Conservation (phyloP, 2,888 invertebrate genomes). For the Ceraclea dissimilis region DNA sequence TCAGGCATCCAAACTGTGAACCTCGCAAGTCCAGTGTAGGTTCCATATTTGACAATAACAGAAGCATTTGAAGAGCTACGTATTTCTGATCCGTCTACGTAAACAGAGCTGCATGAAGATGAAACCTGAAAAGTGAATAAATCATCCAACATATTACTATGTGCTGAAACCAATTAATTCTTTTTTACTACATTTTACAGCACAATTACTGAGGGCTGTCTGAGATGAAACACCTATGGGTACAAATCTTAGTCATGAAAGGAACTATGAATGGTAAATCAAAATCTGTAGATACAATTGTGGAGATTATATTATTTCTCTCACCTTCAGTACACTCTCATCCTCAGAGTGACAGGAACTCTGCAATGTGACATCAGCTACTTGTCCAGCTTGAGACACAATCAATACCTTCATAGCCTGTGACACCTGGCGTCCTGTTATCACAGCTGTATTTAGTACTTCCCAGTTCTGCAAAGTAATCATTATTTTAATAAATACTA, state of each 20-base stretch:
- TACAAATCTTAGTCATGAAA: no score
- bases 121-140: slow-evolving; percentile 63
- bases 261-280: no score
- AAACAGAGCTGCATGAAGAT: slow-evolving; percentile 91
- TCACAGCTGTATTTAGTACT: slow-evolving; percentile 88
- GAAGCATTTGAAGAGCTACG: slow-evolving; percentile 92
- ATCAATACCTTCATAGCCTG: slow-evolving; percentile 94
- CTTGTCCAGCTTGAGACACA: slow-evolving; percentile 88
- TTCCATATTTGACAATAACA: slow-evolving; percentile 86
- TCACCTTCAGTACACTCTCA: slow-evolving; percentile 91
- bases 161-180: neutral
- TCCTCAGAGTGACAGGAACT: slow-evolving; percentile 93
- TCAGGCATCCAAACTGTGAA: slow-evolving; percentile 98
- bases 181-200: neutral
- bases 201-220: neutral
- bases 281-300: no score
- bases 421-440: slow-evolving; percentile 89
- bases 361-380: slow-evolving; percentile 90
- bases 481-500: neutral
- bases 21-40: slow-evolving; percentile 78
- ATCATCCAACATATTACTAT: no score
- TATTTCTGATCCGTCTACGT: slow-evolving; percentile 92
- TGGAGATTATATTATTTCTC: no score
- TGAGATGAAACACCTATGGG: neutral
- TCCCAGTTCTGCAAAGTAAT: slow-evolving; percentile 77